Base-by-base conservation (phyloP, 2,888 invertebrate genomes). In the Lysandra bellargus region DNA sequence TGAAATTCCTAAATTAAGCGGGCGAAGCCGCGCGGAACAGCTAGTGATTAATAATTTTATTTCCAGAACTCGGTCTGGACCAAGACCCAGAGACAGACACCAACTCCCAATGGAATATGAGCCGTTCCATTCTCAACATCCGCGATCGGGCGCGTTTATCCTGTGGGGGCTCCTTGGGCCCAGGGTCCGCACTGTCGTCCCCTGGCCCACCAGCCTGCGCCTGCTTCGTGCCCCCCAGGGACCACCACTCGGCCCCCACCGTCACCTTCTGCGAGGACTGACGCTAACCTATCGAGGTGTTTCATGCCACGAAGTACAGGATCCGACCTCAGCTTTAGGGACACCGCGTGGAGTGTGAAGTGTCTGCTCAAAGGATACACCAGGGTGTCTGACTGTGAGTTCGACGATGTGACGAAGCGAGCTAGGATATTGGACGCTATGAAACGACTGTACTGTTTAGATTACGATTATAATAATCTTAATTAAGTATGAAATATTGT, bases 241-340 rank as follows among this genome's bases (percentile, higher is more conserved):
- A 91, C 85, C 95, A 95, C 83, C 93, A 95, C 85, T 96, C 96
- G 0, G 96, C 96, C 3, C 96, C 96, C 0, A 95, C 91, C n/a
- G 96, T 96, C 53, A 92, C 95, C 30, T 96, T 96, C 87, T 95
- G 95, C 85, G 95, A 93, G n/a, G 92, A 93, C 86, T 92, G 93
- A 93, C 91, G 88, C 84, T 92, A 92, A 92, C 92, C 80, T 53
- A 79, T 79, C 81, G 75, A 81, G 79, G 79, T 75, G 9, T 78
- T 80, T 79, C 80, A 80, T 79, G 78, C 81, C 72, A 78, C 81
- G 80, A 72, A 79, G 72, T 69, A 76, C 53, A 72, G 78, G 75
- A 44, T 79, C 53, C 37, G 81, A 81, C 79, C 80, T 81, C 37
- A 80, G 79, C 61, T 80, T 78, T 73, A 80, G 78, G 44, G 80